Conservation (phyloP, 2,888 invertebrate genomes). For the Drosophila antonietae region DNA sequence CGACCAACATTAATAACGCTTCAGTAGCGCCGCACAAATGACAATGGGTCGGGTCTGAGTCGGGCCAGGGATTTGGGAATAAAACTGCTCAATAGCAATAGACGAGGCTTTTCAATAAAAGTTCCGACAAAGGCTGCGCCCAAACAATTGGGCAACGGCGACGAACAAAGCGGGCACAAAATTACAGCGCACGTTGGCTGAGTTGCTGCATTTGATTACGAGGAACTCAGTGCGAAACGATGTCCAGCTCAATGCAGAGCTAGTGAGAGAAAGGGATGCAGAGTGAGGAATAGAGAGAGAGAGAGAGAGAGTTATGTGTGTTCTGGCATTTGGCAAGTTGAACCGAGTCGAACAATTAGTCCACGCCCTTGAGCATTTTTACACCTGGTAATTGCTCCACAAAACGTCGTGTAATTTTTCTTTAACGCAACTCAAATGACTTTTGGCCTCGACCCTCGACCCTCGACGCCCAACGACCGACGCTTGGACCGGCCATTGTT, state of each 20-base stretch:
- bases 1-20: slow-evolving; percentile 67
- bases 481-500: slow-evolving; percentile 41
- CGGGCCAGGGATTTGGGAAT: slow-evolving; percentile 2
- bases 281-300: too few species aligned
- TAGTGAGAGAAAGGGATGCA: background rate
- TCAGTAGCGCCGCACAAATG: slow-evolving; percentile 57
- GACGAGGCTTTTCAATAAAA: slow-evolving; percentile 69
- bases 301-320: background rate
- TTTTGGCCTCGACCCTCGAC: slow-evolving; percentile 33
- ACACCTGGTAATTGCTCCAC: slow-evolving; percentile 83
- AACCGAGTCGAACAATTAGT: slow-evolving; percentile 75
- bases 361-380: slow-evolving; percentile 76
- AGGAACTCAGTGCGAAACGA: slow-evolving; percentile 33
- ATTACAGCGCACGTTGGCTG: slow-evolving; percentile 60
- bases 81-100: slow-evolving; percentile 19
- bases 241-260: slow-evolving; percentile 41
- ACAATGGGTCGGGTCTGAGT: slow-evolving; percentile 13
- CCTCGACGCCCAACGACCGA: background rate
- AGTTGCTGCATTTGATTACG: slow-evolving; percentile 54
- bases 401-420: slow-evolving; percentile 81
- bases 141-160: slow-evolving; percentile 58
- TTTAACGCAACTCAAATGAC: slow-evolving; percentile 81
- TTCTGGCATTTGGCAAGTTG: slow-evolving; percentile 39
- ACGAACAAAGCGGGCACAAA: slow-evolving; percentile 63
- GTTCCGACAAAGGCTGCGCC: slow-evolving; percentile 69